Evolutionary conservation across 2,797 vertebrate species (phyloP).

Genomic region (Varecia variegata): DNA sequence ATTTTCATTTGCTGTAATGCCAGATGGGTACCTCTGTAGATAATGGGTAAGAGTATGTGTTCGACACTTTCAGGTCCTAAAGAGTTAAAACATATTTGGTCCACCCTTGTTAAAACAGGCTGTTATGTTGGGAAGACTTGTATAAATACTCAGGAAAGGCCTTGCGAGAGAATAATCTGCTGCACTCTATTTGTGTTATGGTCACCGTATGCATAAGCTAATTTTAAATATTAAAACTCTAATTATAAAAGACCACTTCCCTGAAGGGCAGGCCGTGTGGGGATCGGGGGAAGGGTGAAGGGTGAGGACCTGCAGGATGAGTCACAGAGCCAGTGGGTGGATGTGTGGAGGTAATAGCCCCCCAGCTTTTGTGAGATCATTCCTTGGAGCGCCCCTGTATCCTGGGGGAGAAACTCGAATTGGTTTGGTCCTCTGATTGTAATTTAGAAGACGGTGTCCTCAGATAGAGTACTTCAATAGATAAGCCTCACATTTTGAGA

Average conservation of each 20-base stretch:
- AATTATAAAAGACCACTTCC: conserved; percentile 69
- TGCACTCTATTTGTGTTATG: conserved; percentile 47
- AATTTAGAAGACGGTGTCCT: background rate
- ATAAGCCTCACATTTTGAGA: background rate
- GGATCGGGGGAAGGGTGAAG: background rate
- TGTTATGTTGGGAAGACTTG: conserved; percentile 42
- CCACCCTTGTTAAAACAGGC: conserved; percentile 43
- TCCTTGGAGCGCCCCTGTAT: background rate
- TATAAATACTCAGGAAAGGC: conserved; percentile 47
- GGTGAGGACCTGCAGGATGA: background rate
- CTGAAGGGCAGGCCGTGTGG: background rate
- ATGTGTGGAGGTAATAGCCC: background rate
- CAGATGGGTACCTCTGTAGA: background rate
- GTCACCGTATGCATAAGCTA: conserved; percentile 50
- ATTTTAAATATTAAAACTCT: conserved; percentile 68
- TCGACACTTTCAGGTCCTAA: background rate
- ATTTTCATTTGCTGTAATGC: background rate
- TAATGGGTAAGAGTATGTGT: background rate
- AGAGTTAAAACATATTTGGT: background rate
- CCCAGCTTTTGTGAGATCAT: background rate
- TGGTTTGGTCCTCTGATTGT: background rate
- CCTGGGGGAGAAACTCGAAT: background rate
- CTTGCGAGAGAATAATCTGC: conserved; percentile 8
- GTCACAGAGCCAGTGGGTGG: background rate
- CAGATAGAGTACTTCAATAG: background rate